Evolutionary conservation across 1,140 invertebrate species (phyloP).

Genomic region (Ips nitidus): DNA sequence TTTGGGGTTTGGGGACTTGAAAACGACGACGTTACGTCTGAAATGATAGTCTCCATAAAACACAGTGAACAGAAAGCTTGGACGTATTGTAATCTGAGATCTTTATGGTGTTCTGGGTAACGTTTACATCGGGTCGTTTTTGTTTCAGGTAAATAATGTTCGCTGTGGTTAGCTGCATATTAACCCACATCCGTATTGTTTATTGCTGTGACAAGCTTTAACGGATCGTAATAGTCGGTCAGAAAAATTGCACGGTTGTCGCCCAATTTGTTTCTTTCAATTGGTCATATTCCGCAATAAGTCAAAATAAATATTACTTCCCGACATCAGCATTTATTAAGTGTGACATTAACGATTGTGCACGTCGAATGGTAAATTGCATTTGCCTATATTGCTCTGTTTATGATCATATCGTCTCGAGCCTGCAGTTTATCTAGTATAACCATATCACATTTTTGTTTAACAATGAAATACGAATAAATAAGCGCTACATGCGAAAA

Average conservation of each 20-base stretch:
- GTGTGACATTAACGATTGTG: slow-evolving; percentile 3
- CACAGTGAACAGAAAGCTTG: not conserved
- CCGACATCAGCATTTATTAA: slow-evolving; percentile 8
- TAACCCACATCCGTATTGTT: not conserved
- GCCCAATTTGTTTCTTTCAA: too few species aligned
- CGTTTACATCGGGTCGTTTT: not conserved
- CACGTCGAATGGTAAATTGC: slow-evolving; percentile 12
- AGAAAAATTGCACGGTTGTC: too few species aligned
- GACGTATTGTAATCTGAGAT: not conserved
- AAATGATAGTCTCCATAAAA: too few species aligned
- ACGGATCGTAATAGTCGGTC: too few species aligned
- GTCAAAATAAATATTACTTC: slow-evolving; percentile 2
- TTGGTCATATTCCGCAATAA: not conserved
- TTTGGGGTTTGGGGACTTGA: too few species aligned
- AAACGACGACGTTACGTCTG: too few species aligned
- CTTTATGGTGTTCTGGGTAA: not conserved
- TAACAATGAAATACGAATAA: too few species aligned
- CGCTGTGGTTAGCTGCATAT: not conserved
- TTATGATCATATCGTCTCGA: slow-evolving; percentile 8
- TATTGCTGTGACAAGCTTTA: too few species aligned
- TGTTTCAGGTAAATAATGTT: not conserved
- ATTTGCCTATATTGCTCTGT: not conserved
- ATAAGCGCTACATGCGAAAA: too few species aligned
- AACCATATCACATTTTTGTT: too few species aligned
- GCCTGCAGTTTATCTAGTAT: slow-evolving; percentile 1